These are phyloP conservation scores for Rousettus madagascariensis DNA, from an alignment of 2,797 vertebrate species.

Conservation along the genomic window DNA sequence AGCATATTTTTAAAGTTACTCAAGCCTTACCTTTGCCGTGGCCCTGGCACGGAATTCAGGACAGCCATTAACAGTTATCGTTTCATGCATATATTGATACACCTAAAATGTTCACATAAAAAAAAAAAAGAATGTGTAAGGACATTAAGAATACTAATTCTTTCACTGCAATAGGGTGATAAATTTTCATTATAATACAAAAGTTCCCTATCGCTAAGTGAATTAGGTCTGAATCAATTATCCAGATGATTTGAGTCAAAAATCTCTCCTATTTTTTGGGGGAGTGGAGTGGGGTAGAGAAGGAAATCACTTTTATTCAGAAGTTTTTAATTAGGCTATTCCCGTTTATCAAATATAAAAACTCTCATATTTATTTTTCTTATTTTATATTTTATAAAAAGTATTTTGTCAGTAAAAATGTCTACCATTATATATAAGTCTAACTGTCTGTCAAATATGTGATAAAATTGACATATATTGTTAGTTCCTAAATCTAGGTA, in stretches of 20 bases:
- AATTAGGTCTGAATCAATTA: neutral
- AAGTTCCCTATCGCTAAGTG: neutral
- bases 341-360: neutral
- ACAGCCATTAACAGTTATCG: conserved; percentile 97
- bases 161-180: conserved; percentile 58
- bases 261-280: neutral
- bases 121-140: conserved; percentile 77
- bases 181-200: neutral
- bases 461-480: neutral
- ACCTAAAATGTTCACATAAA: conserved; percentile 89
- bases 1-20: conserved; percentile 79
- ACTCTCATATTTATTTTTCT: neutral
- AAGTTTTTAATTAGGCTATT: conserved; percentile 1
- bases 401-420: neutral
- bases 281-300: rapidly evolving
- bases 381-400: neutral
- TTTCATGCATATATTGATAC: conserved; percentile 99
- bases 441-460: neutral
- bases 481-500: neutral
- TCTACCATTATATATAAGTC: neutral
- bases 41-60: conserved; percentile 98
- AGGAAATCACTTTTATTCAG: neutral
- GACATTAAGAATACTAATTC: conserved; percentile 62
- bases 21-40: conserved; percentile 94
- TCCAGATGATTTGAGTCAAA: neutral